These are phyloP conservation scores for Pseudorhiza aurosa DNA, from an alignment of 30 jellyfish, hydroid and myxozoan species.

Conservation along the genomic window DNA sequence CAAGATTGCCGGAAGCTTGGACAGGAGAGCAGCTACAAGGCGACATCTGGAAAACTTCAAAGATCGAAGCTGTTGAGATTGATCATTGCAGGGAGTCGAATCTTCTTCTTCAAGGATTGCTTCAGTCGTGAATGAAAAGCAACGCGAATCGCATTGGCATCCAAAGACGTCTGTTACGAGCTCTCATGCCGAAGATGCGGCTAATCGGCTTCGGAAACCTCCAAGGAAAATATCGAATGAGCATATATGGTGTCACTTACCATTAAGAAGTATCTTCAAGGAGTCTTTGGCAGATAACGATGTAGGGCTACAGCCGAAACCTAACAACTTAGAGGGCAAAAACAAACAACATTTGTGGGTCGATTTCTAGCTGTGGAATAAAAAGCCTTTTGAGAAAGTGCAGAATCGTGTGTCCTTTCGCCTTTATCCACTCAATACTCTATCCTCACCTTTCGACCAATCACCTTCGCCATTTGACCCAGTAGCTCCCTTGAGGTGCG, in stretches of 20 bases:
- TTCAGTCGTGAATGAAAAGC: no score
- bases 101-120: no score
- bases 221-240: background rate
- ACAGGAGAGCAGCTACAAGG: no score
- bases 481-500: constrained; percentile 59
- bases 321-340: constrained; percentile 22
- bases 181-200: no score
- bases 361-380: constrained; percentile 17
- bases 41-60: no score
- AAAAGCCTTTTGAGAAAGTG: constrained; percentile 8
- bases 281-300: background rate
- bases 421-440: constrained; percentile 53
- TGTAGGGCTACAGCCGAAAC: background rate
- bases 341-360: background rate
- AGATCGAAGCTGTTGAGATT: no score
- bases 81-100: no score
- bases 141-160: no score
- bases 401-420: constrained; percentile 2
- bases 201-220: no score
- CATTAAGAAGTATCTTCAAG: background rate
- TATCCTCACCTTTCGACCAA: constrained; percentile 74
- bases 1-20: no score
- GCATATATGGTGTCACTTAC: background rate
- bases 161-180: no score
- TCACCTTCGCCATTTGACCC: constrained; percentile 23